phyloP scores from a whole-genome alignment of 1,140 invertebrate genomes.

The Watersipora subatra region DNA sequence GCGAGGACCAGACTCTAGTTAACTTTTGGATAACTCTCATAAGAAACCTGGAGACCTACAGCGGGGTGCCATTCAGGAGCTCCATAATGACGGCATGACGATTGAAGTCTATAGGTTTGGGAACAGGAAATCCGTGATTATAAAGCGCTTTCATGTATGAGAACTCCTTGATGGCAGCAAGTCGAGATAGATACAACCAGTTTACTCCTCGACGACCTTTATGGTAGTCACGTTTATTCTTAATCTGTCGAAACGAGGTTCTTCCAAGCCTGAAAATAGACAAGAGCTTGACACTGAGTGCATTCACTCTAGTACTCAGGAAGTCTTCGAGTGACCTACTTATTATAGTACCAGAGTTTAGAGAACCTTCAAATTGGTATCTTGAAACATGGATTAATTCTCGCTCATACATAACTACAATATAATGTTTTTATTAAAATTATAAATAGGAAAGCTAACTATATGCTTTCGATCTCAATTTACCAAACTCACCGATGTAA shows the following conservation, averaged over 20 bases:
- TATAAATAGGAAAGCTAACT: too few species aligned
- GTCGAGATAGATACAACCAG: conserved; percentile 92
- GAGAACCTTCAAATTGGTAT: too few species aligned
- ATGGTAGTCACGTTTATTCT: conserved; percentile 93
- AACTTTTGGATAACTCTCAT: too few species aligned
- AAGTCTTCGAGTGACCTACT: too few species aligned
- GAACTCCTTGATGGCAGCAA: conserved; percentile 94
- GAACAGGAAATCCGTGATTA: conserved; percentile 81
- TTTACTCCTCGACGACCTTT: conserved; percentile 72
- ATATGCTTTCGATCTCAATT: too few species aligned
- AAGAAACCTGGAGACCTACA: conserved; percentile 37
- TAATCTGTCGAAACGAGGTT: conserved; percentile 90
- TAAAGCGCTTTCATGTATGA: conserved; percentile 91
- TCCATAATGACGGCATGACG: conserved; percentile 96
- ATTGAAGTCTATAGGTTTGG: conserved; percentile 85
- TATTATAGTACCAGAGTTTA: too few species aligned
- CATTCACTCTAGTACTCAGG: too few species aligned
- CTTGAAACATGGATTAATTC: too few species aligned
- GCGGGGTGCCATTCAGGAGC: conserved; percentile 52
- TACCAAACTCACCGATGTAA: conserved; percentile 58
- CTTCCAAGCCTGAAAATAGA: conserved; percentile 67
- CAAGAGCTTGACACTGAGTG: too few species aligned
- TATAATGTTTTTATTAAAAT: too few species aligned
- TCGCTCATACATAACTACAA: too few species aligned
- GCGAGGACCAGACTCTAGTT: too few species aligned